Base-by-base conservation (phyloP, 1,140 invertebrate species). In the Monomorium pharaonis region DNA sequence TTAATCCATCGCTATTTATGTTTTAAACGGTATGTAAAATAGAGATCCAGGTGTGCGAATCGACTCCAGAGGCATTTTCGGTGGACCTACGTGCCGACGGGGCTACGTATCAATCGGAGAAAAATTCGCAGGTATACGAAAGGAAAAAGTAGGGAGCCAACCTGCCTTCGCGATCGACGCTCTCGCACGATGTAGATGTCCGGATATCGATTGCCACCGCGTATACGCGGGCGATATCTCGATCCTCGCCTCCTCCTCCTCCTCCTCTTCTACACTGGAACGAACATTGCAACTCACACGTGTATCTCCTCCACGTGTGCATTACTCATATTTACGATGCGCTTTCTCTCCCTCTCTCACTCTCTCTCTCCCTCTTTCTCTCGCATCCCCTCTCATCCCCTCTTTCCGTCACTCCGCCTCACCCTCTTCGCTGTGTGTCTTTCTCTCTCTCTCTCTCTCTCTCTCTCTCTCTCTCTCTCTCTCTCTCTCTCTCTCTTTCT, bases 121-220 rank as follows among this genome's bases (percentile, higher is more conserved):
- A 7, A 72, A 72, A 83, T 83, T 83, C 67, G 51, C 78, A 58
- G 21, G 33, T 69, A 54, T n/a, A 33, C 60, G 33, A 80, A 83
- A 42, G 27, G 9, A 72, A 83, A 83, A 4, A 54, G 77, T 21
- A 24, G 63, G 37, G 54, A 24, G 56, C n/a, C 65, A 30, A 60
- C 18, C 42, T 83, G 78, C 63, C 37, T 67, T 37, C 24, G 24
- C 49, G 65, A 81, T 83, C 67, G 78, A 58, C 21, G 37, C 24
- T 51, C 69, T 37, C n/a, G 70, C 70, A 63, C 84, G 88, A 89
- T 89, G 88, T 74, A 89, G 87, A 86, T 89, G 84, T 89, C 87
- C 75, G 84, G 87, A 88, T 86, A 89, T 89, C 88, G 88, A 86
- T 89, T 76, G 65, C 84, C 77, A 70, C 56, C 58, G 74, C 84